These are phyloP conservation scores for Catagonus wagneri DNA, from an alignment of 2,113 vertebrate genomes.

Conservation along the genomic window DNA sequence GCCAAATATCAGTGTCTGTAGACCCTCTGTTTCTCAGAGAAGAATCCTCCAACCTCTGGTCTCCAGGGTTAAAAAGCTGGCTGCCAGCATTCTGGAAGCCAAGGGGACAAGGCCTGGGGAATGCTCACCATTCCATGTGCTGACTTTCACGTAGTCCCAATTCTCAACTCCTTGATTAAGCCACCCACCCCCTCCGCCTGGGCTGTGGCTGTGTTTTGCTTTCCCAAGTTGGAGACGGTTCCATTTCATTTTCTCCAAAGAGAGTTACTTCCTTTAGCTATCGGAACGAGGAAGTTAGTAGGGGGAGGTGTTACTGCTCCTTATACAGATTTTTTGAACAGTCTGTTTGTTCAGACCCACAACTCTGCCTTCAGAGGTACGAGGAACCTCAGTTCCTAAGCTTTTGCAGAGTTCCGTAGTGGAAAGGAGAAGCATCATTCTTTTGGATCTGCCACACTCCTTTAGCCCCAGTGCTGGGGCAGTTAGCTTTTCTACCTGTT, in stretches of 20 bases:
- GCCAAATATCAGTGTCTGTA: neutral
- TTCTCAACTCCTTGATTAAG: neutral
- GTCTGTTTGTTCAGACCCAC: neutral
- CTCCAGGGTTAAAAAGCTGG: neutral
- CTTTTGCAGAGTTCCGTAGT: neutral
- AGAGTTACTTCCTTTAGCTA: neutral
- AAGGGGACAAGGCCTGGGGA: neutral
- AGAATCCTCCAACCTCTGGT: neutral
- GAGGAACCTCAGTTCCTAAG: neutral
- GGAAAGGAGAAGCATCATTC: neutral
- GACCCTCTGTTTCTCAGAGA: neutral
- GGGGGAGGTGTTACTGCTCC: neutral
- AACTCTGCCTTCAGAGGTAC: neutral
- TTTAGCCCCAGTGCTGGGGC: neutral
- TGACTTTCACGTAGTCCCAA: neutral
- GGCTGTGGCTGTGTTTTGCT: neutral
- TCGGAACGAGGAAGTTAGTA: neutral
- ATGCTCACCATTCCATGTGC: neutral
- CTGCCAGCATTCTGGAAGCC: neutral
- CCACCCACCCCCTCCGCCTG: too few relatives aligned
- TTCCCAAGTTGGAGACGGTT: neutral
- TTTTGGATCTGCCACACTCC: neutral
- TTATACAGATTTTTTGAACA: neutral
- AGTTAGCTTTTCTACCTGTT: neutral
- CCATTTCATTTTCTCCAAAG: neutral